Percentiles rank a stretch among this genome's conserved stretches.
Conservation (phyloP, 2,888 invertebrate genomes). For the Strigamia maritima region DNA sequence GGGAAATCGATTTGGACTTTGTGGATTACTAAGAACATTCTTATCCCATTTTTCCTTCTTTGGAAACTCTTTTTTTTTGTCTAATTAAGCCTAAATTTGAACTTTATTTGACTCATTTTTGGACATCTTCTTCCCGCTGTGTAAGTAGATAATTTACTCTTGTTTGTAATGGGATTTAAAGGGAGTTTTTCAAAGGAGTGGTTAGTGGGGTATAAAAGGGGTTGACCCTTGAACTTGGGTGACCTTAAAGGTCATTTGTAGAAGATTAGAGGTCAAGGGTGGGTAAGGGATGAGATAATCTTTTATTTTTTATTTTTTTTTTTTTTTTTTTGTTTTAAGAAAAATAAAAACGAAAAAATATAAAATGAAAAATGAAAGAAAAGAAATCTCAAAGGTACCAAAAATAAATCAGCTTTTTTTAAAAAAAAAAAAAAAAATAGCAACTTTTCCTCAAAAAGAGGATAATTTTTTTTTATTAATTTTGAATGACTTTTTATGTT, state of each 20-base stretch:
- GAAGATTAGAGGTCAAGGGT: neutral
- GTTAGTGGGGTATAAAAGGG: neutral
- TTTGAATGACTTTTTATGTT: neutral
- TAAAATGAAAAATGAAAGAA: neutral
- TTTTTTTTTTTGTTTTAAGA: too few relatives aligned
- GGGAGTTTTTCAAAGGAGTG: neutral
- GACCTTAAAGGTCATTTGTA: neutral
- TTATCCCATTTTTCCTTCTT: neutral
- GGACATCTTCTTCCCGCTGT: neutral
- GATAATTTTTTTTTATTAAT: neutral
- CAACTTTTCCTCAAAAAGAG: too few relatives aligned
- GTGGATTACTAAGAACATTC: neutral
- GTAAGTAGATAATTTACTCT: constrained; percentile 6
- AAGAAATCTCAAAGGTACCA: neutral
- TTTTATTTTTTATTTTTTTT: neutral
- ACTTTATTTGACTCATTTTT: neutral
- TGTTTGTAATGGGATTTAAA: neutral
- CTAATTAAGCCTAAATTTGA: neutral
- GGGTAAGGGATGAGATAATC: neutral
- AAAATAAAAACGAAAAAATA: neutral
- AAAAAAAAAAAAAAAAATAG: too few relatives aligned
- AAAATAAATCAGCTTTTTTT: too few relatives aligned
- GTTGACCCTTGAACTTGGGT: constrained; percentile 12
- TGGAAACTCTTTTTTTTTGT: neutral
- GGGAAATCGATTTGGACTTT: neutral